phyloP scores from a whole-genome alignment of 2,797 vertebrate genomes.

The Cygnus olor region DNA sequence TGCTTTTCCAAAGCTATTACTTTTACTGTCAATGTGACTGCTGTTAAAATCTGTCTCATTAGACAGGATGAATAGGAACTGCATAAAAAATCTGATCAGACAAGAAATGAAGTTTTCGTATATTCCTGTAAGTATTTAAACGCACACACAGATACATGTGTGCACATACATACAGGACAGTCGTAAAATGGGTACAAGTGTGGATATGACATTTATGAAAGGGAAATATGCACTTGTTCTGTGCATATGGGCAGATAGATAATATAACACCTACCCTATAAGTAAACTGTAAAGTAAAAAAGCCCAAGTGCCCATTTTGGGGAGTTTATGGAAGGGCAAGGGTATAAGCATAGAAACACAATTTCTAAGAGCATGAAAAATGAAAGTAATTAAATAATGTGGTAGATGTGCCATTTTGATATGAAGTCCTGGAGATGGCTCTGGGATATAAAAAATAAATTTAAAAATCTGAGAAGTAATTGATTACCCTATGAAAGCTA shows the following conservation, averaged over 20 bases:
- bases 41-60: slow-evolving; percentile 77
- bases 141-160: neutral
- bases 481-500: slow-evolving; percentile 53
- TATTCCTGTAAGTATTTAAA: neutral
- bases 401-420: neutral
- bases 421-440: neutral
- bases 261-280: neutral
- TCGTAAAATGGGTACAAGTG: neutral
- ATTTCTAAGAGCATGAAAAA: slow-evolving; percentile 12
- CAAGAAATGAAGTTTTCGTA: slow-evolving; percentile 25
- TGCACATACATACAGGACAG: neutral
- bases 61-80: slow-evolving; percentile 76
- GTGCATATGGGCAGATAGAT: neutral
- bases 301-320: neutral
- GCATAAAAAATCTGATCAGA: slow-evolving; percentile 59
- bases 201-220: neutral
- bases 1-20: slow-evolving; percentile 81
- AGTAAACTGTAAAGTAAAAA: slow-evolving; percentile 42
- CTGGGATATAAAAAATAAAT: slow-evolving; percentile 40
- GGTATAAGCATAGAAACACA: neutral
- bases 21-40: slow-evolving; percentile 79
- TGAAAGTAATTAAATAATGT: neutral
- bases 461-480: slow-evolving; percentile 40
- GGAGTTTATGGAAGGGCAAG: neutral
- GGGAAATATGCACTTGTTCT: neutral